Conservation (phyloP, 2,797 vertebrate species). For the Mormyrus proboscirostris region DNA sequence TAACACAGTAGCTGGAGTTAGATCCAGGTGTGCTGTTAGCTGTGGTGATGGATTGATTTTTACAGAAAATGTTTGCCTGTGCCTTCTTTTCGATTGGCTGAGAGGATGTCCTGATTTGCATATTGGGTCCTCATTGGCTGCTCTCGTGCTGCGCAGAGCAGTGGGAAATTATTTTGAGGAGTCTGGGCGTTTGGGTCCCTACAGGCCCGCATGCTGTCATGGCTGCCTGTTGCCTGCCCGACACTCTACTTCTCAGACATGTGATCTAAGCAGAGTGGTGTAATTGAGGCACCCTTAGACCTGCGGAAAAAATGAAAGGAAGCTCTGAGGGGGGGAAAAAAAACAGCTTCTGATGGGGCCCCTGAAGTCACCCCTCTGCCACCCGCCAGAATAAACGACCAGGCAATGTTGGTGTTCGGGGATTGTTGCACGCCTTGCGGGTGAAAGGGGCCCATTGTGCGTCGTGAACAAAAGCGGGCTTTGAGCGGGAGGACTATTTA, state of each 20-base stretch:
- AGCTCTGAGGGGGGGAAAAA: neutral
- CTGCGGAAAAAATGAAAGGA: neutral
- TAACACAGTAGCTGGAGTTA: neutral
- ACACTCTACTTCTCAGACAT: neutral
- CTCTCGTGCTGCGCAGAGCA: neutral
- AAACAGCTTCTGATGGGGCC: neutral
- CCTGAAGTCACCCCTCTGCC: neutral
- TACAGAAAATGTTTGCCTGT: neutral
- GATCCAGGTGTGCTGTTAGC: slow-evolving; percentile 2
- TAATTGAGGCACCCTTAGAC: neutral
- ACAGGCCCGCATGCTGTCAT: neutral
- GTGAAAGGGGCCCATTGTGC: neutral
- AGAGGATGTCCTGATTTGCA: neutral
- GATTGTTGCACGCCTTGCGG: neutral
- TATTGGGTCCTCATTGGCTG: neutral
- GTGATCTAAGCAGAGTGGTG: neutral
- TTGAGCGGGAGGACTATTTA: neutral
- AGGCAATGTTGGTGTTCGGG: neutral
- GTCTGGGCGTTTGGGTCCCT: neutral
- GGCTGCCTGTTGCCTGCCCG: neutral
- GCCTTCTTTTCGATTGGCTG: neutral
- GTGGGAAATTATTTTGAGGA: neutral
- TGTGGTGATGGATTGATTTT: neutral
- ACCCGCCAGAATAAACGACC: neutral
- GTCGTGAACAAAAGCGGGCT: neutral